Base-by-base conservation (phyloP, 1,140 invertebrate genomes). In the Ganaspis sp. region DNA sequence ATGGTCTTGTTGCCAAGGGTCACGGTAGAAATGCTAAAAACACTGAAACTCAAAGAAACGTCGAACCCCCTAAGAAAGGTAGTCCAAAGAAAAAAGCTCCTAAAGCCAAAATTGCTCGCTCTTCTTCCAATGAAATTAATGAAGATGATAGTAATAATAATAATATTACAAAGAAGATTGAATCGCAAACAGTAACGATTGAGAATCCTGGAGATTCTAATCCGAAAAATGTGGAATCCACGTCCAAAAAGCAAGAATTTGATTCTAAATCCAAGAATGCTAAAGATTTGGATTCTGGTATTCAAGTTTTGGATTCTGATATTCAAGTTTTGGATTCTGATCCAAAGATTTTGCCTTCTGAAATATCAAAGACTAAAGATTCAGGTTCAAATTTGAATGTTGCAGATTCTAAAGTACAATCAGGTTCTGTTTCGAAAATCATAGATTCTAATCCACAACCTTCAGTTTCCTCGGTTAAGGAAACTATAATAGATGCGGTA, bases 101-200 rank as follows among this genome's bases (percentile, higher is more conserved):
- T 15, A 26, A 12, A 8, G 29, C 58, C 15, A 64, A 29, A 64
- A n/a, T n/a, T 64, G 4, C 23, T 64, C 12, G 23, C 29, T 15
- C 58, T n/a, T 37, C 54, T 0, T 40, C 9, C 12, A 69, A 17
- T 4, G 74, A 73, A 37, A 73, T 15, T 45, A 74, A 54, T 53
- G 58, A 74, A 12, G 76, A 64, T 38, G 74, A 78, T 64, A 76
- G 76, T 71, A 74, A 79, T 73, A 38, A 17, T 21, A 45, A 12
- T 45, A 45, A n/a, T 15, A 45, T 15, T n/a, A 45, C 4, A 64
- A 69, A 21, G 11, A 40, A 2, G 0, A 54, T 23, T 21, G 53
- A 58, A 58, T 58, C 21, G 19, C 21, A 23, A 23, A 58, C 23
- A 58, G 49, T 21, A 23, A 49, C 15, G n/a, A 49, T 54, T 9